Conservation (phyloP, 2,888 invertebrate species). For the Mechanitis mazaeus region DNA sequence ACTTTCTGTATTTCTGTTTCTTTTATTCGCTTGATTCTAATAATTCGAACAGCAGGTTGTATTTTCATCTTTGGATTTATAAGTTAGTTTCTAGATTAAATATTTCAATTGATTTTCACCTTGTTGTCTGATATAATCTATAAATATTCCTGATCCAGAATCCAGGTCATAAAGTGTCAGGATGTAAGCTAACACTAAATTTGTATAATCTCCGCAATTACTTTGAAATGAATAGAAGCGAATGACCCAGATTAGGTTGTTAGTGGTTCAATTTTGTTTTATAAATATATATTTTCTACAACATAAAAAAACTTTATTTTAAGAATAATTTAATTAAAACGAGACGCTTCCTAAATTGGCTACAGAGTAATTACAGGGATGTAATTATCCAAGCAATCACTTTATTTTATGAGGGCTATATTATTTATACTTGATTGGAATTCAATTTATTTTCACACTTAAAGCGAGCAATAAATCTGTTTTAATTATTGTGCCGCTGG, state of each 20-base stretch:
- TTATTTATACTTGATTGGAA: constrained; percentile 20
- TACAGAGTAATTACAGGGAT: background rate
- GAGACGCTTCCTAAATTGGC: background rate
- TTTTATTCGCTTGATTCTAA: too few relatives aligned
- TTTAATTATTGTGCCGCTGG: constrained; percentile 15
- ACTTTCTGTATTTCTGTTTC: too few relatives aligned
- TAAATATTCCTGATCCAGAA: background rate
- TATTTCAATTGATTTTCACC: too few relatives aligned
- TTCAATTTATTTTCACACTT: constrained; percentile 20
- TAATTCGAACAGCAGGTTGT: too few relatives aligned
- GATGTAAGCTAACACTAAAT: constrained; percentile 9
- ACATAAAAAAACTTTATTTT: background rate
- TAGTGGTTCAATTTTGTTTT: background rate
- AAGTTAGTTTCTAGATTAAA: too few relatives aligned
- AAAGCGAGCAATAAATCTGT: constrained; percentile 16
- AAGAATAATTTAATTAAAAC: background rate
- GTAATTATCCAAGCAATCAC: constrained; percentile 4
- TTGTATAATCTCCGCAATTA: constrained; percentile 3
- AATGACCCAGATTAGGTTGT: background rate
- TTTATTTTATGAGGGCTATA: constrained; percentile 14
- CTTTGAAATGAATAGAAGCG: background rate
- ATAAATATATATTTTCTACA: background rate
- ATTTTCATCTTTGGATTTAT: too few relatives aligned
- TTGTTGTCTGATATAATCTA: too few relatives aligned
- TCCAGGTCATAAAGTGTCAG: background rate